Evolutionary conservation across 2,113 vertebrate genomes (phyloP), one percentile per base, ranked within the genome.

Genomic region (Ellobius talpinus): DNA sequence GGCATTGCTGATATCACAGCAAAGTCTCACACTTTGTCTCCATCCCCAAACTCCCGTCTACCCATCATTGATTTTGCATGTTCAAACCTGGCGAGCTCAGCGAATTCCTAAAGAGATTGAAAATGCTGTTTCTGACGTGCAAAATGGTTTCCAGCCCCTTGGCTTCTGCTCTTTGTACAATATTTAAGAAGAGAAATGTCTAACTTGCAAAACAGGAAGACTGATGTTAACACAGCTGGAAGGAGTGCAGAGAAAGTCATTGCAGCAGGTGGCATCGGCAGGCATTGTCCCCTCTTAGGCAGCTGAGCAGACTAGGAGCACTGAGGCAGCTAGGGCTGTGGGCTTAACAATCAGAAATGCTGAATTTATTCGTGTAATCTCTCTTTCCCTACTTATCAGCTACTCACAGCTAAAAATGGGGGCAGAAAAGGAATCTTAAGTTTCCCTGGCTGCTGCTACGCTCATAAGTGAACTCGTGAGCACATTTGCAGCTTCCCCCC

Each of bases 311-410:
- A 76, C 82, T 11, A 65, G 68, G 79, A 89, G 82, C 90, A 81
- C 82, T 87, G 93, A 91, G 65, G 89, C 42, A 85, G 77, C 82
- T 70, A 95, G 92, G 89, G 55, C 42, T 89, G 78, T 74, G 94
- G 86, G 77, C 45, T 91, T 87, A 91, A 96, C 92, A 70, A 73
- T 96, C 17, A 4, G 88, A 96, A 96, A 96, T 86, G 91, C 95
- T 96, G 94, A 97, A 96, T 95, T 94, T 97, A 96, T 97, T 97
- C 96, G 92, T 85, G 77, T 52, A 92, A 92, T 96, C 95, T 91
- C 94, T 93, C 87, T 65, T 91, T 96, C 85, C n/a, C 65, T 39
- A 89, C 90, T 97, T 89, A 96, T 87, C 95, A 92, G 90, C 92
- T 96, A 92, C 94, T 93, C 93, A 87, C 92, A 97, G 93, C 90